Evolutionary conservation across 2,797 vertebrate genomes (phyloP), one percentile per base, ranked within the genome.

Genomic region (Xiphorhynchus erythropygius): DNA sequence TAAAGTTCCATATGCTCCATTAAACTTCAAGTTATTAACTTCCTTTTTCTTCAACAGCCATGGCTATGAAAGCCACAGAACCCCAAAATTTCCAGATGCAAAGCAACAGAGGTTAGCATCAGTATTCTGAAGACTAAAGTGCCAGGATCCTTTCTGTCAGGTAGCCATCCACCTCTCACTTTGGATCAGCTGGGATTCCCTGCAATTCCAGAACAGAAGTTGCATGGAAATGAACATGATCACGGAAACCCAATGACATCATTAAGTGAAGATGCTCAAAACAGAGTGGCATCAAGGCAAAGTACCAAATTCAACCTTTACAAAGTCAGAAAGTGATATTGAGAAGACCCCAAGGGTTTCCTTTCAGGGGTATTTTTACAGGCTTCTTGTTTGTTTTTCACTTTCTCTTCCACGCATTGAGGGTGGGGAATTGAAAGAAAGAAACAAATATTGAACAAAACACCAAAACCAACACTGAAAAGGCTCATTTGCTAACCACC

Each of bases 11-110:
- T 69, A 57, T n/a, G 27, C 35, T 87, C 73, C 23, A 27, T 41
- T 75, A 85, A 91, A 93, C 71, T 70, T 85, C 55, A 93, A 78
- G 56, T 93, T 69, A 55, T 25, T 63, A 76, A 85, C 27, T 52
- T 12, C 42, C 28, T 84, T 73, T 75, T 30, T 42, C 42, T 62
- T 84, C n/a, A 90, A 46, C 2, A 63, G 37, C 33, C 46, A 50
- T 11, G 22, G 33, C 25, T 41, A 32, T 18, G 17, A 49, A 85
- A 78, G 28, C 18, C 30, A 88, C 8, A 39, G 23, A 91, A 52
- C 4, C 6, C 11, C 42, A 3, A 37, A 15, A 14, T 32, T 35
- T 67, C n/a, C 11, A 27, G 33, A 68, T 62, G 21, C 62, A 86
- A 70, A 59, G 22, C 23, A 67, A 83, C 8, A 37, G 41, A 77